These are phyloP conservation scores for Chiroxiphia lanceolata DNA, from an alignment of 2,797 vertebrate species.

Conservation along the genomic window DNA sequence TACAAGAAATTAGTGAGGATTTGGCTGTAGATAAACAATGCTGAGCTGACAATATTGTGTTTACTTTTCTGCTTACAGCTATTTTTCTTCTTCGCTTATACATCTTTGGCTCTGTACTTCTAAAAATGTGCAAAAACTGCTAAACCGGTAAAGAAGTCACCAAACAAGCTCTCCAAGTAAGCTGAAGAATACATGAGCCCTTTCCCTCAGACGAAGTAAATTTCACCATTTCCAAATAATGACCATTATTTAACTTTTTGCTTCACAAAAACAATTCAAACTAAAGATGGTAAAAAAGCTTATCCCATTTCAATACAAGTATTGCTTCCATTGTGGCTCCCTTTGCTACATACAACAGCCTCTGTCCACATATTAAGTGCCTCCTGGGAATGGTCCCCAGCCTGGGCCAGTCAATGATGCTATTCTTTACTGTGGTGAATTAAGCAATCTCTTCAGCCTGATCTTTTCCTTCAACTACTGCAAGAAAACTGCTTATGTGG, in stretches of 20 bases:
- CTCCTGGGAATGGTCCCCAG: not conserved
- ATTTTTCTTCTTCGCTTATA: not conserved
- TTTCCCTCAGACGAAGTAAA: not conserved
- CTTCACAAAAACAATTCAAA: not conserved
- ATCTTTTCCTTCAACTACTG: not conserved
- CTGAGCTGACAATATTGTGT: not conserved
- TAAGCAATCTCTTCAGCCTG: not conserved
- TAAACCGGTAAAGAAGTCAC: not conserved
- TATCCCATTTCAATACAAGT: not conserved
- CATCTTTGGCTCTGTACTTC: not conserved
- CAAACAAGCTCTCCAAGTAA: not conserved
- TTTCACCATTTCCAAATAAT: not conserved
- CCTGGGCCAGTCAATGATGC: not conserved
- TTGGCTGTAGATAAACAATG: not conserved
- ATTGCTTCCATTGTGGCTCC: not conserved
- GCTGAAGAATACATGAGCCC: not conserved
- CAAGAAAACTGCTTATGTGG: not conserved
- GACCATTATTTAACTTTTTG: not conserved
- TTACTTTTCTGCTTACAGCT: not conserved
- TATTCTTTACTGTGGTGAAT: not conserved
- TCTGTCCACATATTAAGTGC: not conserved
- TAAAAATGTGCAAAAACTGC: not conserved
- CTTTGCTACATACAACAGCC: not conserved
- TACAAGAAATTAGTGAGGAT: not conserved
- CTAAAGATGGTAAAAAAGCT: not conserved